A percentile compares a stretch with the other conserved stretches of the same genome.
phyloP scores from a whole-genome alignment of 92 coral and sea anemone species.

The Anthopleura xanthogrammica region DNA sequence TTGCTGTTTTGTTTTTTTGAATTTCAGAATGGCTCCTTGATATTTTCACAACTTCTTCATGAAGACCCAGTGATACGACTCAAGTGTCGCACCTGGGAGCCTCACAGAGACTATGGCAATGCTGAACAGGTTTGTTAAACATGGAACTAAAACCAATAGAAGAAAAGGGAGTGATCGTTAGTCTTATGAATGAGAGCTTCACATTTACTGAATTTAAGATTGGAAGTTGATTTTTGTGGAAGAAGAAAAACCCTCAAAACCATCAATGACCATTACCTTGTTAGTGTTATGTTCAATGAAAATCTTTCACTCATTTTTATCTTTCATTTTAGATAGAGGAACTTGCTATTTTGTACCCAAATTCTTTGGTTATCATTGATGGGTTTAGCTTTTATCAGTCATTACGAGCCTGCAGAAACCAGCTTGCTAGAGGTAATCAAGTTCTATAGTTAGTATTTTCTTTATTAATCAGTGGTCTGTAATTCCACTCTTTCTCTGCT shows the following conservation, averaged over 20 bases:
- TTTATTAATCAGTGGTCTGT: background rate
- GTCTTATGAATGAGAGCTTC: too few relatives aligned
- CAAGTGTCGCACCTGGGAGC: constrained; percentile 98
- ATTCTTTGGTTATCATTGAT: constrained; percentile 87
- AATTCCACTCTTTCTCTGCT: background rate
- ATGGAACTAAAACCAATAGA: background rate
- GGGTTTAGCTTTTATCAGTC: constrained; percentile 98
- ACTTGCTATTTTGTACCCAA: constrained; percentile 93
- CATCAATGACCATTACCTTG: too few relatives aligned
- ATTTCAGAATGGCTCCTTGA: constrained; percentile 79
- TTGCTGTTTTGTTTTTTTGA: background rate
- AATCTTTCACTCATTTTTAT: background rate
- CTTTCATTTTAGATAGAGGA: constrained; percentile 73
- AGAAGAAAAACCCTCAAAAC: too few relatives aligned
- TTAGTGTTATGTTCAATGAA: too few relatives aligned
- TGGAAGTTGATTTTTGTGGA: too few relatives aligned
- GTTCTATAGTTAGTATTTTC: too few relatives aligned
- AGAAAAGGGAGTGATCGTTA: too few relatives aligned
- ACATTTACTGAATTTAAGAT: too few relatives aligned
- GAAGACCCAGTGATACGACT: constrained; percentile 81
- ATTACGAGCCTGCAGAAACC: constrained; percentile 96
- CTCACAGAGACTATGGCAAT: constrained; percentile 68
- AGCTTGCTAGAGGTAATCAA: constrained; percentile 83
- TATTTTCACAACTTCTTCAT: constrained; percentile 86
- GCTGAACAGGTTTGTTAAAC: constrained; percentile 73